Percentiles rank a stretch among this genome's conserved stretches.
phyloP scores from a whole-genome alignment of 2,797 vertebrate genomes.

The Muraenolepis orangiensis region DNA sequence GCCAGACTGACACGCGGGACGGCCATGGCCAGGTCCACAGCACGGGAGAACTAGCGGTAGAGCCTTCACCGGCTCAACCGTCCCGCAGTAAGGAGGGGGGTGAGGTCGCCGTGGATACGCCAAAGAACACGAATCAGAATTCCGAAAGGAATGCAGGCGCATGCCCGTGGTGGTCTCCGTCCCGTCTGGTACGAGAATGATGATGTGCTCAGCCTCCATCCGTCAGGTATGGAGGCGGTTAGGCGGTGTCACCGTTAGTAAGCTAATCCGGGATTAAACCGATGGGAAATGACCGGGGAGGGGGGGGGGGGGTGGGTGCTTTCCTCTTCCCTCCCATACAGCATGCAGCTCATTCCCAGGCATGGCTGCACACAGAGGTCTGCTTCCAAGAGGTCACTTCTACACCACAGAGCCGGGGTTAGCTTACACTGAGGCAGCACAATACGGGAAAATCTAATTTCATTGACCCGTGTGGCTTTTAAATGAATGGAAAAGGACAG shows the following conservation, averaged over 20 bases:
- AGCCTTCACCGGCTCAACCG: constrained; percentile 17
- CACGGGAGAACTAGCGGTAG: constrained; percentile 14
- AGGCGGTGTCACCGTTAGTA: constrained; percentile 63
- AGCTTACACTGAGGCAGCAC: background rate
- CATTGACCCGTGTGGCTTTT: background rate
- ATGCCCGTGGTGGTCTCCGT: constrained; percentile 9
- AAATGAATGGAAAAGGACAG: background rate
- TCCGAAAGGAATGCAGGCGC: background rate
- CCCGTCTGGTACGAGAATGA: constrained; percentile 11
- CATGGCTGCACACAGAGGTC: background rate
- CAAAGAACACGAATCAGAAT: no score
- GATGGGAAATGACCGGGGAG: constrained; percentile 57
- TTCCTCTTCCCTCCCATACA: constrained; percentile 12
- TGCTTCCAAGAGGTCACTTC: background rate
- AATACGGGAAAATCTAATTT: background rate
- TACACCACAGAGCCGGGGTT: background rate
- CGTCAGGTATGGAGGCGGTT: constrained; percentile 47
- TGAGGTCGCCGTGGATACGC: background rate
- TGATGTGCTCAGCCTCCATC: constrained; percentile 21
- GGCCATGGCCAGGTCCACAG: constrained; percentile 22
- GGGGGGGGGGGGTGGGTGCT: no score
- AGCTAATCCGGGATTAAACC: constrained; percentile 70
- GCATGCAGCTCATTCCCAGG: background rate
- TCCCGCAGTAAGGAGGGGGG: constrained; percentile 10
- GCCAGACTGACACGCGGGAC: constrained; percentile 30